Conservation (phyloP, 2,888 invertebrate species). For the Cyclophora punctaria region DNA sequence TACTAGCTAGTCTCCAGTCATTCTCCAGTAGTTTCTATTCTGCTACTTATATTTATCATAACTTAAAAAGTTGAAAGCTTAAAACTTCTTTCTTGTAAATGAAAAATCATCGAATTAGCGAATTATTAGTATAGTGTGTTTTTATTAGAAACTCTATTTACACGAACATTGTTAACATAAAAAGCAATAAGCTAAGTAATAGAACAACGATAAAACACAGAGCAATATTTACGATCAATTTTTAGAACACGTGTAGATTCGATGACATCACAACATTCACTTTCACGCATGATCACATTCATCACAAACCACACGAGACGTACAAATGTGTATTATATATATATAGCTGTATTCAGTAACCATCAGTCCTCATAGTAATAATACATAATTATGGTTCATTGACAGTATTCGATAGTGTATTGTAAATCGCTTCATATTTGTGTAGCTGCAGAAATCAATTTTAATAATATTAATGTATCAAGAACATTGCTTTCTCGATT, state of each 20-base stretch:
- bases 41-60: no score
- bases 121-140: no score
- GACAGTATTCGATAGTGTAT: constrained; percentile 24
- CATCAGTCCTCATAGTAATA: not conserved
- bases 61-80: no score
- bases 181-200: no score
- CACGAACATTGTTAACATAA: no score
- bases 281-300: not conserved
- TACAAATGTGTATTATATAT: constrained; percentile 4
- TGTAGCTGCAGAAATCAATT: constrained; percentile 34
- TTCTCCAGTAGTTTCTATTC: no score
- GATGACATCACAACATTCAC: not conserved
- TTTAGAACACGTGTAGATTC: not conserved
- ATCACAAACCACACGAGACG: no score
- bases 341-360: constrained; percentile 5
- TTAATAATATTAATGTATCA: constrained; percentile 28
- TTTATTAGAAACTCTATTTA: no score
- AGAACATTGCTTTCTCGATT: constrained; percentile 30
- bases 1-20: no score
- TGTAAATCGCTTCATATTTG: constrained; percentile 48
- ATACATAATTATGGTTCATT: constrained; percentile 18
- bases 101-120: no score
- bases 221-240: not conserved
- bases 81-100: no score
- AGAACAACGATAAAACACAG: no score